Conservation (phyloP, 2,888 invertebrate species). For the Diarsia rubi region DNA sequence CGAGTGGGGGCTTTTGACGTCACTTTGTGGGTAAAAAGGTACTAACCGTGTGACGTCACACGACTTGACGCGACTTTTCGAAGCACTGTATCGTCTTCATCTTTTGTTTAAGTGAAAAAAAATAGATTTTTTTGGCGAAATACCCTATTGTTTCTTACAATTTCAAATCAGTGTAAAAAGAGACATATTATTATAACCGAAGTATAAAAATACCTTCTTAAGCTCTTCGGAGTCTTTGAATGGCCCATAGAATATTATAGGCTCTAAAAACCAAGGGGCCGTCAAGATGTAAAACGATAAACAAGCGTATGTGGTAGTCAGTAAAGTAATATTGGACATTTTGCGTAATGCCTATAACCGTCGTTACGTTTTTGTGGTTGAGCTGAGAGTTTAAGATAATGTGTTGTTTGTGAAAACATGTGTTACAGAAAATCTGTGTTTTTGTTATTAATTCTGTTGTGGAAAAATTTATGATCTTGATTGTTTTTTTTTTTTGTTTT, state of each 20-base stretch:
- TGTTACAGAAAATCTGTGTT: not conserved
- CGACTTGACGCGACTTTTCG: too few relatives aligned
- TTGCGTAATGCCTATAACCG: conserved; percentile 45
- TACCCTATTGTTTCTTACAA: conserved; percentile 19
- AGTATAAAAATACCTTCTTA: conserved; percentile 41
- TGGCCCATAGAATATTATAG: conserved; percentile 58
- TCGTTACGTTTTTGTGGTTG: conserved; percentile 34
- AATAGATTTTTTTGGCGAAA: too few relatives aligned
- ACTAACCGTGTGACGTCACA: too few relatives aligned
- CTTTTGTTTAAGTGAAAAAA: too few relatives aligned
- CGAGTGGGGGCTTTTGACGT: too few relatives aligned
- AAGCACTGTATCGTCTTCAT: too few relatives aligned
- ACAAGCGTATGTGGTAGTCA: conserved; percentile 51
- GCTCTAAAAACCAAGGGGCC: conserved; percentile 54
- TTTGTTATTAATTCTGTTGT: conserved; percentile 3
- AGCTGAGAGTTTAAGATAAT: conserved; percentile 14
- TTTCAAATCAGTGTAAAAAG: conserved; percentile 37
- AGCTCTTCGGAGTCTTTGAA: conserved; percentile 38
- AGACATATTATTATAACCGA: not conserved
- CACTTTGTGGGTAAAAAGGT: too few relatives aligned
- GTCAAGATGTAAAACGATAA: conserved; percentile 61
- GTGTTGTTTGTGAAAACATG: not conserved
- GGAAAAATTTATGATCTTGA: not conserved
- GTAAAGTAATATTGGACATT: conserved; percentile 60
- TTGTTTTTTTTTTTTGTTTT: not conserved